Base-by-base conservation (phyloP, 2,888 invertebrate species). In the Acronicta aceris region DNA sequence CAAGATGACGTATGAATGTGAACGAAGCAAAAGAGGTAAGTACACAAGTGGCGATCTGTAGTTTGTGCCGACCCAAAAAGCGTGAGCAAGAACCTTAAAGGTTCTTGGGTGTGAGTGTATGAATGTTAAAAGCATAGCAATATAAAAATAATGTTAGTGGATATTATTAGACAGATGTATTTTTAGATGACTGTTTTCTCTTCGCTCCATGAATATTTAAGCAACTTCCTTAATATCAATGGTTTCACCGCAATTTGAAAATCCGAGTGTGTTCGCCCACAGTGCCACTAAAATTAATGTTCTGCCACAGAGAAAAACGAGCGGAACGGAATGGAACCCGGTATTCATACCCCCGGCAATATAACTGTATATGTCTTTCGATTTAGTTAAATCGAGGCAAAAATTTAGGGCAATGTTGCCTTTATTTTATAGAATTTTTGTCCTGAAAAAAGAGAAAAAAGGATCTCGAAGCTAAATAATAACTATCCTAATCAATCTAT, bases 221-320 rank as follows among this genome's bases (percentile, higher is more conserved):
- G 82, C 66, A 65, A 70, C 74, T 80, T 78, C 76, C 79, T 84
- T 86, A 88, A 87, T 86, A 86, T 82, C 81, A 78, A 87, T 89
- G 89, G 87, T 89, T 90, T 85, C 77, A 81, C 86, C 86, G 85
- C 89, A 89, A 89, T 91, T 91, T 92, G 84, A 89, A 92, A 93
- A 91, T 89, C 89, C 88, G 63, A 79, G 83, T 82, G 85, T 84
- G 86, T 84, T 83, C 86, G 85, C 88, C 86, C 84, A 76, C 88
- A 89, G 93, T 91, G 92, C 88, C 87, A 89, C 88, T 90, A 88
- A 93, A 94, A 93, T 93, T 92, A 93, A 94, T 94, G 93, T 91
- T 89, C 92, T 91, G 93, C 89, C 92, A 90, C 87, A 84, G 88
- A 92, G 93, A 93, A 93, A 94, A 94, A 94, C 92, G 93, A 91